Evolutionary conservation across 2,113 vertebrate species (phyloP).

Genomic region (Mustela lutreola): DNA sequence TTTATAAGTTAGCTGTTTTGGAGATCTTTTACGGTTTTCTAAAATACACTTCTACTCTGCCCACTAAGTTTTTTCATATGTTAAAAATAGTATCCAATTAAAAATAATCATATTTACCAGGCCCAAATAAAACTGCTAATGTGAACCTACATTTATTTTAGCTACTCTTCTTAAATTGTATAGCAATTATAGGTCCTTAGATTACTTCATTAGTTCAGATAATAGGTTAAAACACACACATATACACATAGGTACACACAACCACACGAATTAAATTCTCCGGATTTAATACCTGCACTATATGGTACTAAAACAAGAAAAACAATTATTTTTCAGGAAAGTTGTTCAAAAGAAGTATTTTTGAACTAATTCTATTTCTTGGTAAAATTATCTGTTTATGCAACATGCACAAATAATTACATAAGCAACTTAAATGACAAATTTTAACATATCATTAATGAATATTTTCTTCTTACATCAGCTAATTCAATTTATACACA

Average conservation of each 20-base stretch:
- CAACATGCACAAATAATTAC: slow-evolving; percentile 31
- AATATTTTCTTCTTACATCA: slow-evolving; percentile 45
- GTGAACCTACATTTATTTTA: slow-evolving; percentile 83
- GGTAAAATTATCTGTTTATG: background rate
- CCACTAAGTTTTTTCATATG: slow-evolving; percentile 77
- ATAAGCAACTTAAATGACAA: slow-evolving; percentile 17
- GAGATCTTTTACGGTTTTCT: slow-evolving; percentile 61
- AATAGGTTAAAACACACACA: slow-evolving; percentile 40
- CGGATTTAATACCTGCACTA: background rate
- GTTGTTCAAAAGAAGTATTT: slow-evolving; percentile 23
- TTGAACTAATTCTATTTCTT: slow-evolving; percentile 9
- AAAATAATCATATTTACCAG: slow-evolving; percentile 80
- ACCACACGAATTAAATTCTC: slow-evolving; percentile 47
- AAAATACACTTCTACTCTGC: slow-evolving; percentile 80
- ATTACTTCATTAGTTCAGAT: slow-evolving; percentile 67
- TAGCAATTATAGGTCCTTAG: slow-evolving; percentile 67
- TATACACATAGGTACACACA: background rate
- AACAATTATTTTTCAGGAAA: background rate
- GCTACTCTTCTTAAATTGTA: slow-evolving; percentile 77
- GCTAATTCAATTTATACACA: slow-evolving; percentile 34
- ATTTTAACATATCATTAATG: background rate
- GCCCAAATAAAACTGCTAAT: slow-evolving; percentile 78
- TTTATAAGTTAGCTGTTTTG: slow-evolving; percentile 53
- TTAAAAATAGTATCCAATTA: slow-evolving; percentile 76
- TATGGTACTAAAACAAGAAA: background rate